Base-by-base conservation (phyloP, 1,140 invertebrate species). In the Oscheius sp. region DNA sequence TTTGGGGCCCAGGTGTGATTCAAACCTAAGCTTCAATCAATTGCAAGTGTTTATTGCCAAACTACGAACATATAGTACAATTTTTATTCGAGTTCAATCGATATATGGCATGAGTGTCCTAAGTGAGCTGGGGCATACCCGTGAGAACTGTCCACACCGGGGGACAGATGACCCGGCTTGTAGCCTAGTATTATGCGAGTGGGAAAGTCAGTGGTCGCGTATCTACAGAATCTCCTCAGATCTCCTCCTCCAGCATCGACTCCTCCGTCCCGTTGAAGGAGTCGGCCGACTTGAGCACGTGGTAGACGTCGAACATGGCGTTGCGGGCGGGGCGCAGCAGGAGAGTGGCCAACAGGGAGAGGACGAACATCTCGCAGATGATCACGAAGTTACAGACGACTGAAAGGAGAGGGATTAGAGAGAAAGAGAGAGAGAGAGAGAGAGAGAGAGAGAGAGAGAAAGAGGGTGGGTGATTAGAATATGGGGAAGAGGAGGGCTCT, bases 371-470 rank as follows among this genome's bases (percentile, higher is more conserved):
- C 52, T 76, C 72, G 58, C 70, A 75, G 49, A 77, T 75, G 36
- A 76, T 68, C 13, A 76, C 65, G 61, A 76, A 76, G 46, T 75
- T 75, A 46, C 75, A 76, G 29, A 76, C 70, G 46, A 76, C 75
- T 76, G 65, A 58, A 75, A 71, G 59, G 18, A 45, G 26, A n/a
- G n/a, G n/a, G n/a, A n/a, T n/a, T n/a, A n/a, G n/a, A n/a, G n/a
- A n/a, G n/a, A n/a, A n/a, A n/a, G 2, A 20, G 18, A 72, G 20
- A 29, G 20, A 58, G 15, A 13, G n/a, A 63, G 13, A 63, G 31
- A 26, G n/a, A 74, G 36, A 26, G 34, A 28, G 29, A 20, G 59
- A 69, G n/a, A 10, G 34, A 74, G 23, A 58, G 26, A 36, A 4
- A n/a, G 29, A 34, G 15, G 15, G n/a, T 18, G 34, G 13, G n/a